A percentile compares a stretch with the other conserved stretches of the same genome.
These are phyloP conservation scores for Manacus vitellinus DNA, from an alignment of 2,113 vertebrate species.

Conservation along the genomic window DNA sequence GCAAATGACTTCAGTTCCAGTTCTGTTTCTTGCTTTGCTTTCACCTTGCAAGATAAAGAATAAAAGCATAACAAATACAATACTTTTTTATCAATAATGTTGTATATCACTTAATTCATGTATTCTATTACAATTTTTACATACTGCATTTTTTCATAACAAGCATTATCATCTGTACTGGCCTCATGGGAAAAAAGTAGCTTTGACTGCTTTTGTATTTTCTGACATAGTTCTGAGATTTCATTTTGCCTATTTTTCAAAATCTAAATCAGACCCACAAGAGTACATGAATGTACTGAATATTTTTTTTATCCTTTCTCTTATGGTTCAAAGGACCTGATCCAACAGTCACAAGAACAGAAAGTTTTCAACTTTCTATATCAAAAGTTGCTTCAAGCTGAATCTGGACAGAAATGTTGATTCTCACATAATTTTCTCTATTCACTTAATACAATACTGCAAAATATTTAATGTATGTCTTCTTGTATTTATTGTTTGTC, in stretches of 20 bases:
- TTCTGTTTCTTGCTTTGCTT: conserved; percentile 87
- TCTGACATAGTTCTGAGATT: background rate
- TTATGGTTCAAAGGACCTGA: background rate
- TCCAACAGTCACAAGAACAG: background rate
- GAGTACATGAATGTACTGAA: background rate
- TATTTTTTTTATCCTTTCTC: background rate
- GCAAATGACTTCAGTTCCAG: conserved; percentile 88
- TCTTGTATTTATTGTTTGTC: background rate
- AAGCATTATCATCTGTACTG: background rate
- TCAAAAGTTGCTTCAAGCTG: background rate
- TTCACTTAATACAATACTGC: background rate
- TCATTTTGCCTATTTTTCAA: background rate
- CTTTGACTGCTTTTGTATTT: background rate
- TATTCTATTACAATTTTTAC: background rate
- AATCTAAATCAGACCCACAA: background rate
- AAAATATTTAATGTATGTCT: background rate
- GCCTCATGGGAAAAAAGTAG: background rate
- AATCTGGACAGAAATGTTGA: background rate
- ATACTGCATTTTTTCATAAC: background rate
- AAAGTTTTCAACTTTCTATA: background rate
- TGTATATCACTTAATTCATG: background rate
- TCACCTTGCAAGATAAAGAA: conserved; percentile 78
- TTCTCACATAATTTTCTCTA: background rate
- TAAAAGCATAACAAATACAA: background rate
- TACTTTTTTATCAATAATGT: background rate